These are phyloP conservation scores for Drosophila subquinaria DNA, from an alignment of 2,888 invertebrate genomes.

Conservation along the genomic window DNA sequence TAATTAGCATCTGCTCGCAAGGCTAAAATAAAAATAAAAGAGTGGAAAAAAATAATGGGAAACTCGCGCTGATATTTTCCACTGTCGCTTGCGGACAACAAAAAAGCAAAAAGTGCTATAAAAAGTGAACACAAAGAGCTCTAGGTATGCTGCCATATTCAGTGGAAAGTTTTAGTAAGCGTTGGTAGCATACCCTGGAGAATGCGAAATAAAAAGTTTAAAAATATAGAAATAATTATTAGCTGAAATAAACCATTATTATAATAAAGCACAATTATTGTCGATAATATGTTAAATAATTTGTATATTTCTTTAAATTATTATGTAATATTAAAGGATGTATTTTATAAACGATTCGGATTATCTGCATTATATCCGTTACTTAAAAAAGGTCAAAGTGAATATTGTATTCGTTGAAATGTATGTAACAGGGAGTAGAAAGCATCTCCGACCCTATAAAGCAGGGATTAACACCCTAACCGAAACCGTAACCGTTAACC, in stretches of 20 bases:
- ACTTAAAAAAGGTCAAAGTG: no score
- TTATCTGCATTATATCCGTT: no score
- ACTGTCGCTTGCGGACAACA: constrained; percentile 3
- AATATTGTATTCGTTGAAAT: no score
- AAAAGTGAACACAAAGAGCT: constrained; percentile 19
- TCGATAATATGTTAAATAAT: not conserved
- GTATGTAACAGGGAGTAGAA: no score
- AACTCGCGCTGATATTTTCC: constrained; percentile 20
- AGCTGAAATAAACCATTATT: no score
- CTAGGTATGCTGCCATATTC: not conserved
- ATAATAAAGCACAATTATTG: not conserved
- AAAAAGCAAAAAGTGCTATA: constrained; percentile 7
- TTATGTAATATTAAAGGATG: no score
- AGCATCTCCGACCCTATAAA: no score
- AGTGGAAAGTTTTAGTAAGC: not conserved
- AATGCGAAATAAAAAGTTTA: not conserved
- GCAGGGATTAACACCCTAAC: no score
- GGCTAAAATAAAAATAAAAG: not conserved
- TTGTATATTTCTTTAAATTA: no score
- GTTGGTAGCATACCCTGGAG: constrained; percentile 1
- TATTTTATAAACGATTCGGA: no score
- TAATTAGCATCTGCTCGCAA: constrained; percentile 30
- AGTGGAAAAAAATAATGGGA: not conserved
- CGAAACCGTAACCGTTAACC: no score
- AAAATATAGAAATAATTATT: not conserved